phyloP scores from a whole-genome alignment of 1,140 invertebrate species.

The Habropoda laboriosa region DNA sequence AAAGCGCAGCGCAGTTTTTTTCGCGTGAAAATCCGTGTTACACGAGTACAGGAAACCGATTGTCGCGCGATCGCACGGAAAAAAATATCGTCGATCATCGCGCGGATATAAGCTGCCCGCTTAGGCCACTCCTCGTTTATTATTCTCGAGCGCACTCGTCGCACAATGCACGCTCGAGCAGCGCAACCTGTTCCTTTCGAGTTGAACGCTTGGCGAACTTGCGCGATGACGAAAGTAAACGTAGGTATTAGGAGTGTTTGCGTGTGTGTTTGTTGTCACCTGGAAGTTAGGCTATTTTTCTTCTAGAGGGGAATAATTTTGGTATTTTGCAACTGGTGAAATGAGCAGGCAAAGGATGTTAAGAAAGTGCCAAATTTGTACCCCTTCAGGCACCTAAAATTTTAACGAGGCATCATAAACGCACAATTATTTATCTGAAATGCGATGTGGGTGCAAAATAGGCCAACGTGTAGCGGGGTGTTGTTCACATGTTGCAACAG shows the following conservation, averaged over 20 bases:
- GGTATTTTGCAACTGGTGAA: too few relatives aligned
- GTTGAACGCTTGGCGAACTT: background rate
- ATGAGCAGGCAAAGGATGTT: too few relatives aligned
- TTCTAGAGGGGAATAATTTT: background rate
- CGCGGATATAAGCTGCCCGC: background rate
- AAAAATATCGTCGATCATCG: conserved; percentile 20
- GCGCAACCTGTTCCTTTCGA: conserved; percentile 14
- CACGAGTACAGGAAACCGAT: background rate
- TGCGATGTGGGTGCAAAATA: too few relatives aligned
- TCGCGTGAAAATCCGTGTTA: background rate
- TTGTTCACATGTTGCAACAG: too few relatives aligned
- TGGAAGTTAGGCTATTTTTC: background rate
- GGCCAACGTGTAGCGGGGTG: too few relatives aligned
- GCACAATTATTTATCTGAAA: too few relatives aligned
- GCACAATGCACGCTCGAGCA: background rate
- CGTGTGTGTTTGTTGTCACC: background rate
- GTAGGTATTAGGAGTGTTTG: background rate
- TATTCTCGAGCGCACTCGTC: conserved; percentile 17
- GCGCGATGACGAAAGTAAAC: background rate
- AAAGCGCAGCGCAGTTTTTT: background rate
- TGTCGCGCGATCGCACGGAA: conserved; percentile 22
- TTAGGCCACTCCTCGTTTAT: background rate
- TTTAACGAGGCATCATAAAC: too few relatives aligned
- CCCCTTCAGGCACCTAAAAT: too few relatives aligned
- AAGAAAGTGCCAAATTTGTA: too few relatives aligned